Evolutionary conservation across 2,797 vertebrate genomes (phyloP).

Genomic region (Crocodylus rhombifer): DNA sequence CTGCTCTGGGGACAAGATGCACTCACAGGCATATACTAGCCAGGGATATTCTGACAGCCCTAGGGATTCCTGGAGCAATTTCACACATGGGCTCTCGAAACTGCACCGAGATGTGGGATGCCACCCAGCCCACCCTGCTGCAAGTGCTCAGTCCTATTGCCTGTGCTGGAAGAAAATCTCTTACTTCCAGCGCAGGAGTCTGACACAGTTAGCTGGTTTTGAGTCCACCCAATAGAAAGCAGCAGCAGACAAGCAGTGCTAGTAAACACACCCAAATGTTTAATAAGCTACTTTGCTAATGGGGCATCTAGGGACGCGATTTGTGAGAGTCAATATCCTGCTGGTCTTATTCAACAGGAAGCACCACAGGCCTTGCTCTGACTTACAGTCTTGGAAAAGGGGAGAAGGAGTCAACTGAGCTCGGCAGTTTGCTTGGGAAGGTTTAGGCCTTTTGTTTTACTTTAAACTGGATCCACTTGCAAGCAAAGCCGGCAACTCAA

Average conservation of each 20-base stretch:
- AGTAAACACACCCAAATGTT: background rate
- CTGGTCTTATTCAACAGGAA: background rate
- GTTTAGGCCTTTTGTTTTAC: background rate
- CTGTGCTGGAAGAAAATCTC: background rate
- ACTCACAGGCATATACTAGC: background rate
- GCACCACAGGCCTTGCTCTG: background rate
- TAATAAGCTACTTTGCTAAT: background rate
- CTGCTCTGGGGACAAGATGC: background rate
- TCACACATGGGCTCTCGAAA: background rate
- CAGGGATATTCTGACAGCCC: background rate
- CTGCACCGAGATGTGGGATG: background rate
- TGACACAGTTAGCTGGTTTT: background rate
- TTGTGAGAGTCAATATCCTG: background rate
- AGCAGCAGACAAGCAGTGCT: background rate
- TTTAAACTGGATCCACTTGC: background rate
- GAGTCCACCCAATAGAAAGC: background rate
- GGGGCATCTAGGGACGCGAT: too few species aligned
- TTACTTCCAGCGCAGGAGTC: background rate
- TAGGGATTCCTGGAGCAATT: background rate
- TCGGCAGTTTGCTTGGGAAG: background rate
- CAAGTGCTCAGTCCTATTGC: background rate
- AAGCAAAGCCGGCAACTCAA: background rate
- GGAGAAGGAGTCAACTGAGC: fast-evolving
- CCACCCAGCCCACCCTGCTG: background rate
- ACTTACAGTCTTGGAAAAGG: background rate